Evolutionary conservation across 2,888 invertebrate genomes (phyloP).

Genomic region (Gisinianus flammeolus): DNA sequence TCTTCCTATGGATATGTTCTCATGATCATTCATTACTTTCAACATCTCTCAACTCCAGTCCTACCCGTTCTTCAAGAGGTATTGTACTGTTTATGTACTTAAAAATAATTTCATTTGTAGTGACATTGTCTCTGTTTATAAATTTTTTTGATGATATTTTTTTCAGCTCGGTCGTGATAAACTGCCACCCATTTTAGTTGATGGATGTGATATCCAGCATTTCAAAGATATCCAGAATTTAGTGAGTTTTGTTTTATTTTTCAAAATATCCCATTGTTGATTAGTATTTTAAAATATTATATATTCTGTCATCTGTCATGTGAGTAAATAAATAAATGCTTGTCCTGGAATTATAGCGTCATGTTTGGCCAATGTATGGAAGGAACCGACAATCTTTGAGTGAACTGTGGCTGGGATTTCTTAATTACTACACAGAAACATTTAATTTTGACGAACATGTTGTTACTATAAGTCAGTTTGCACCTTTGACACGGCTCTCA

Average conservation of each 20-base stretch:
- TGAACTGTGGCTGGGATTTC: slow-evolving; percentile 66
- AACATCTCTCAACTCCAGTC: slow-evolving; percentile 66
- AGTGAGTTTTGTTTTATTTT: slow-evolving; percentile 59
- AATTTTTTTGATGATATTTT: slow-evolving; percentile 13
- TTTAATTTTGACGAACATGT: slow-evolving; percentile 65
- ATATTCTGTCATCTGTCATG: no score
- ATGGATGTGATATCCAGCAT: slow-evolving; percentile 68
- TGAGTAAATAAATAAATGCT: background rate
- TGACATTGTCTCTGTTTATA: no score
- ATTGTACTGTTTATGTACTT: slow-evolving; percentile 24
- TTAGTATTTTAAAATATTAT: no score
- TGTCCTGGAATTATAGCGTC: slow-evolving; percentile 9
- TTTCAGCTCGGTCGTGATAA: slow-evolving; percentile 32
- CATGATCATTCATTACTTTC: slow-evolving; percentile 68
- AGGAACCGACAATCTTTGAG: slow-evolving; percentile 63
- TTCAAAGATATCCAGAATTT: slow-evolving; percentile 62
- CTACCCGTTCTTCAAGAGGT: slow-evolving; percentile 69
- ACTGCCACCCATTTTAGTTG: slow-evolving; percentile 62
- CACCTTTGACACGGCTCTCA: slow-evolving; percentile 64
- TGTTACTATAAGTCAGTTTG: slow-evolving; percentile 64
- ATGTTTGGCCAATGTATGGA: slow-evolving; percentile 62
- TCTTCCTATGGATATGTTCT: slow-evolving; percentile 70
- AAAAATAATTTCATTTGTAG: no score
- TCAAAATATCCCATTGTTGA: no score
- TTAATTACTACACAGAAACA: slow-evolving; percentile 66